Base-by-base conservation (phyloP, 2,113 vertebrate species). In the Gnathochromis pfefferi region DNA sequence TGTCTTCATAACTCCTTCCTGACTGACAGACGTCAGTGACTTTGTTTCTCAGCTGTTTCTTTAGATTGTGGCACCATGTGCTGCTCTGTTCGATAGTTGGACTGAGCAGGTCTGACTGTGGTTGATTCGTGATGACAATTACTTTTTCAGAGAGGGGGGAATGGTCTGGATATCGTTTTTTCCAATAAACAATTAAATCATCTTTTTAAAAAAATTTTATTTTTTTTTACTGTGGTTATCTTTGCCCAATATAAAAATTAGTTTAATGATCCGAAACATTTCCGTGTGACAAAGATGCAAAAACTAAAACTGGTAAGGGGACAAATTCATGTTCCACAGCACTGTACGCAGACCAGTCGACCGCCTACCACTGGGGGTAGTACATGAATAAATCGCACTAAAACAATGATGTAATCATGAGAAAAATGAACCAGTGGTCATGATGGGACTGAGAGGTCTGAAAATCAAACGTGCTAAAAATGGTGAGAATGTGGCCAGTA, bases 131-230 rank as follows among this genome's bases (percentile, higher is more conserved):
- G 60, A 65, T 8, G 19, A 38, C 19, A 38, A 11, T 4, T 23
- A 13, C 21, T 26, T 55, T 12, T 23, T 9, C 53, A 55, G 17
- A 38, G 33, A 13, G 60, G 33, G 58, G 5, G 0, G 65, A 0
- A 6, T 23, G 35, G 35, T 70, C n/a, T 42, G 65, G 63, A 70
- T 42, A 9, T 9, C 5, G 6, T 1, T 70, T 70, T 70, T 0
- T 23, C 35, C 35, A 21, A 40, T 16, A 70, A 70, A 23, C 7
- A 42, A 23, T 42, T 21, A 40, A 40, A 68, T 40, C 35, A 13
- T 3, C 11, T 5, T 19, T 35, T 60, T 55, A 31, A 31, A 31
- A 6, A 6, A 5, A n/a, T n/a, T 31, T 21, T 6, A 23, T 21
- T 2, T 28, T 3, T 19, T 58, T 58, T 16, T 5, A 68, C 33